These are phyloP conservation scores for Trissonchulus latispiculum DNA, from an alignment of 2,888 invertebrate species.

Conservation along the genomic window DNA sequence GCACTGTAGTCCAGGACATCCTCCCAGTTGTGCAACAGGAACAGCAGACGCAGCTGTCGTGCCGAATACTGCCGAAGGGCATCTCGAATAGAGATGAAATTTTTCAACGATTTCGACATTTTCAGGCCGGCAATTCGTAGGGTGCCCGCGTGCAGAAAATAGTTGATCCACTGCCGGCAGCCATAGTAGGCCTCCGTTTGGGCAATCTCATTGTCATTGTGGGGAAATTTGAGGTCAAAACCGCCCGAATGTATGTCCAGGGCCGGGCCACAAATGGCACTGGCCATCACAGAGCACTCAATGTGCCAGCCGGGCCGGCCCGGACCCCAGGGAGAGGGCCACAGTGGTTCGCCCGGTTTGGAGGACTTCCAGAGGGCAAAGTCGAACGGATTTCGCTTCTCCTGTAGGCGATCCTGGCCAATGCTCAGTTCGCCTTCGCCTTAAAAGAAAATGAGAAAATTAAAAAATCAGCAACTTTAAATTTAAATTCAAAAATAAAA, in stretches of 20 bases:
- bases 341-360: conserved; percentile 90
- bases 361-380: conserved; percentile 98
- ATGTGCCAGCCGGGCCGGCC: conserved; percentile 78
- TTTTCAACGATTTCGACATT: conserved; percentile 98
- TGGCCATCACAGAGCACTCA: conserved; percentile 97
- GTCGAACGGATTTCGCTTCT: conserved; percentile 58
- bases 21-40: conserved; percentile 91
- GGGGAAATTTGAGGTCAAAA: conserved; percentile 93
- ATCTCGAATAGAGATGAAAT: conserved; percentile 60
- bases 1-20: conserved; percentile 90
- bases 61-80: conserved; percentile 50
- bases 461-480: too few relatives aligned
- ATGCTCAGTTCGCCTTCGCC: conserved; percentile 55
- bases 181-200: conserved; percentile 67
- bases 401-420: conserved; percentile 53
- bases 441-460: too few relatives aligned
- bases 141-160: conserved; percentile 95
- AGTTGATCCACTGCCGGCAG: conserved; percentile 84
- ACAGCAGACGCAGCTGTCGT: conserved; percentile 81
- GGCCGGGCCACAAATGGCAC: conserved; percentile 67
- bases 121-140: conserved; percentile 94
- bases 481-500: too few relatives aligned
- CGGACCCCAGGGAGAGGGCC: conserved; percentile 90
- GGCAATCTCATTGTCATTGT: conserved; percentile 97
- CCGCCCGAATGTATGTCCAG: conserved; percentile 88